These are phyloP conservation scores for Periophthalmus modestus DNA, from an alignment of 2,113 vertebrate species.

Conservation along the genomic window DNA sequence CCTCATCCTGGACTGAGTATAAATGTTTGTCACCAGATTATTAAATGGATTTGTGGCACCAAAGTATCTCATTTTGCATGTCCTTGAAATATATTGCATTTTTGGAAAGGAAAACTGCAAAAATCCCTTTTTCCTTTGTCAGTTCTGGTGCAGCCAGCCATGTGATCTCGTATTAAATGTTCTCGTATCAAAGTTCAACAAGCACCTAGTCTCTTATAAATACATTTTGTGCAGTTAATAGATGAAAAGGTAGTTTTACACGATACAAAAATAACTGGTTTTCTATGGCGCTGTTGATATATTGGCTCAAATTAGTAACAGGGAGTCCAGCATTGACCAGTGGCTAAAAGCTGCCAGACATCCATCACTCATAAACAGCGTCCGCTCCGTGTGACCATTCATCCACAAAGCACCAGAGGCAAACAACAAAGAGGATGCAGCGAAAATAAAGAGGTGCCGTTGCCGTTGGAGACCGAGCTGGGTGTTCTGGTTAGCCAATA, in stretches of 20 bases:
- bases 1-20: too few relatives aligned
- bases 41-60: too few relatives aligned
- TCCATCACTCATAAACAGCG: slow-evolving; percentile 25
- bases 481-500: slow-evolving; percentile 49
- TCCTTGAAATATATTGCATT: too few relatives aligned
- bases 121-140: too few relatives aligned
- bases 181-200: too few relatives aligned
- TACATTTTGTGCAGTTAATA: not conserved
- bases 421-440: slow-evolving; percentile 32
- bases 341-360: slow-evolving; percentile 14
- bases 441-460: slow-evolving; percentile 25
- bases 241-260: not conserved
- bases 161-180: too few relatives aligned
- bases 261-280: not conserved
- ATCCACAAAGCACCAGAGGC: slow-evolving; percentile 32
- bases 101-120: too few relatives aligned
- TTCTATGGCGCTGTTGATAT: not conserved
- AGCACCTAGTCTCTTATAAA: too few relatives aligned
- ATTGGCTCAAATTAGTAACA: not conserved
- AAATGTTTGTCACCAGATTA: too few relatives aligned
- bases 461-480: slow-evolving; percentile 26
- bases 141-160: too few relatives aligned
- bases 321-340: slow-evolving; percentile 13
- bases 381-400: slow-evolving; percentile 20
- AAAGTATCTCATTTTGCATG: too few relatives aligned